Evolutionary conservation across 2,797 vertebrate genomes (phyloP).

Genomic region (Vespertilio murinus): DNA sequence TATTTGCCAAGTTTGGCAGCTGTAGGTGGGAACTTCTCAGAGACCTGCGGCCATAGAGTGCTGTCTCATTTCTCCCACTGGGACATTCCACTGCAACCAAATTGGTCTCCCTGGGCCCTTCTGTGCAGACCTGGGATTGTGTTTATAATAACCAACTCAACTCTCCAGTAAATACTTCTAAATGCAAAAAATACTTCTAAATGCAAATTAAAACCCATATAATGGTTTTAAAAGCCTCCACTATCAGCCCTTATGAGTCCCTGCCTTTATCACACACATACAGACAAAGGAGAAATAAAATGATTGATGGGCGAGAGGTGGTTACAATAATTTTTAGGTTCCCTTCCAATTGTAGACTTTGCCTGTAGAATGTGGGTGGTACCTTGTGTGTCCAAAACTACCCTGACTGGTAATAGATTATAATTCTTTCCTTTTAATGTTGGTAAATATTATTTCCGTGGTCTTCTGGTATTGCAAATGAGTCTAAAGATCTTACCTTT

Average conservation of each 20-base stretch:
- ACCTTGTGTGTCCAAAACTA: neutral
- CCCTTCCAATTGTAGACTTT: constrained; percentile 18
- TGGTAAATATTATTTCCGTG: neutral
- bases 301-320: neutral
- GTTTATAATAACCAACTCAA: constrained; percentile 2
- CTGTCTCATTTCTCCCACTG: neutral
- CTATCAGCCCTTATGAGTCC: neutral
- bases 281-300: constrained; percentile 5
- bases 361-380: neutral
- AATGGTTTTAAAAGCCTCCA: constrained; percentile 8
- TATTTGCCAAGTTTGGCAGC: neutral
- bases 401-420: neutral
- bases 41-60: neutral
- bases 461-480: constrained; percentile 29
- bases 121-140: neutral
- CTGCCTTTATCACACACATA: neutral
- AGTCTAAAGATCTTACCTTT: neutral
- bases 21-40: neutral
- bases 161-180: constrained; percentile 44
- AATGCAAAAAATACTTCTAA: constrained; percentile 53
- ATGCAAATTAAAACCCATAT: constrained; percentile 1
- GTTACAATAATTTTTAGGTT: neutral
- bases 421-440: neutral
- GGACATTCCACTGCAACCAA: constrained; percentile 36
- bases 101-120: constrained; percentile 1